phyloP scores from a whole-genome alignment of 1,140 invertebrate genomes.

The Asbolus verrucosus region DNA sequence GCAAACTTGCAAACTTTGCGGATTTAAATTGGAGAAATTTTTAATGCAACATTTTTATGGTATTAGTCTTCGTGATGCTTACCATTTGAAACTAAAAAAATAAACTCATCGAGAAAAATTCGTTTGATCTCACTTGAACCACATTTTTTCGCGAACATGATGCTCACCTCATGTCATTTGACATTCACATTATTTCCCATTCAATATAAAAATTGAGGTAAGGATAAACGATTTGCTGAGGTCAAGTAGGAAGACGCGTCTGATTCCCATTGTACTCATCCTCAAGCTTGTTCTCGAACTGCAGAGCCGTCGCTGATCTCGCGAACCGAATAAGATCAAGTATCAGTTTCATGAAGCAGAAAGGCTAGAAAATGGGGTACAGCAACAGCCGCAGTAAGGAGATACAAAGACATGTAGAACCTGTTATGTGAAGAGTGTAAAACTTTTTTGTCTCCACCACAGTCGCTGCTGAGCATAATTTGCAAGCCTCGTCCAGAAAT shows the following conservation, averaged over 20 bases:
- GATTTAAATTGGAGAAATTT: too few relatives aligned
- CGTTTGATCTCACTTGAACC: background rate
- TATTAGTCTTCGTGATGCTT: too few relatives aligned
- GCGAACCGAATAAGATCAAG: background rate
- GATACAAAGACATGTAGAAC: constrained; percentile 3
- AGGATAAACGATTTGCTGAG: too few relatives aligned
- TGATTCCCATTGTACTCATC: too few relatives aligned
- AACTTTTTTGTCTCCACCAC: background rate
- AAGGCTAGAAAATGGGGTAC: constrained; percentile 1
- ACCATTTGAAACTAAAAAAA: too few relatives aligned
- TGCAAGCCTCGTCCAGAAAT: too few relatives aligned
- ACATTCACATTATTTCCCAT: background rate
- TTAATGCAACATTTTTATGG: too few relatives aligned
- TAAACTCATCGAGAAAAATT: too few relatives aligned
- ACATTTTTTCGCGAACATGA: background rate
- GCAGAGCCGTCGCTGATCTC: too few relatives aligned
- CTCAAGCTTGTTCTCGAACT: too few relatives aligned
- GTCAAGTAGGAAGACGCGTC: too few relatives aligned
- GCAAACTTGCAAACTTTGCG: too few relatives aligned
- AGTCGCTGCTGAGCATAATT: background rate
- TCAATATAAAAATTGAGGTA: background rate
- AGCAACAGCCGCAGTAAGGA: background rate
- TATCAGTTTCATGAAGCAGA: background rate
- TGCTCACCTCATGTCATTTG: background rate
- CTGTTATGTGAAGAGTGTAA: constrained; percentile 1